These are phyloP conservation scores for Drosophila quadrilineata DNA, from an alignment of 1,140 invertebrate genomes.

Conservation along the genomic window DNA sequence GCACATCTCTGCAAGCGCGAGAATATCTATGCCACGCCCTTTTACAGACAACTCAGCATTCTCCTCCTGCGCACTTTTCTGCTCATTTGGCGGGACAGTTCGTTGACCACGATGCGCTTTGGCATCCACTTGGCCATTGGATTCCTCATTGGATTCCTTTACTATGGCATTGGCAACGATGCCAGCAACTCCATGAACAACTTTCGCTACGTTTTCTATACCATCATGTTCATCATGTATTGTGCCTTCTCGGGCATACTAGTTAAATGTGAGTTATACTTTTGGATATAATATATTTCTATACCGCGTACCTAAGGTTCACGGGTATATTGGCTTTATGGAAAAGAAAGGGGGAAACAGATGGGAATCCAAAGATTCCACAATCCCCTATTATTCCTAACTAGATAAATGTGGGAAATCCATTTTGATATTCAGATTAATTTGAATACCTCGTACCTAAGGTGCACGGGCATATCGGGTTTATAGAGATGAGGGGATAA, in stretches of 20 bases:
- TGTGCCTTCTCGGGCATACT: constrained; percentile 93
- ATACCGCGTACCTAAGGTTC: too few relatives aligned
- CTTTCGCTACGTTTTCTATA: constrained; percentile 90
- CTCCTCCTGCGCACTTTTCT: constrained; percentile 86
- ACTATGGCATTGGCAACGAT: constrained; percentile 90
- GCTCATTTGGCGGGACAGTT: constrained; percentile 82
- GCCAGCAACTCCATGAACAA: constrained; percentile 88
- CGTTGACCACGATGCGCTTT: constrained; percentile 88
- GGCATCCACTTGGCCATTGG: constrained; percentile 89
- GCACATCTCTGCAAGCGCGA: constrained; percentile 66
- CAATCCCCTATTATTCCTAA: too few relatives aligned
- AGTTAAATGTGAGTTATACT: constrained; percentile 89
- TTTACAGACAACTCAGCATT: constrained; percentile 85
- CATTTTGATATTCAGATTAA: too few relatives aligned
- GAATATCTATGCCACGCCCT: constrained; percentile 84
- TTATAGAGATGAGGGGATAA: too few relatives aligned
- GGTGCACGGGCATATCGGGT: too few relatives aligned
- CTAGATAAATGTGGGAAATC: too few relatives aligned
- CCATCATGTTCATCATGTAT: constrained; percentile 92
- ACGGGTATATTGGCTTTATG: too few relatives aligned
- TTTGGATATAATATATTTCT: not conserved
- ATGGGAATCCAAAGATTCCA: too few relatives aligned
- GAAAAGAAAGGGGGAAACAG: too few relatives aligned
- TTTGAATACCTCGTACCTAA: too few relatives aligned
- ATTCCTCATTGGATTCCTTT: constrained; percentile 89